Base-by-base conservation (phyloP, 2,797 vertebrate species). In the Malurus leucopterus region DNA sequence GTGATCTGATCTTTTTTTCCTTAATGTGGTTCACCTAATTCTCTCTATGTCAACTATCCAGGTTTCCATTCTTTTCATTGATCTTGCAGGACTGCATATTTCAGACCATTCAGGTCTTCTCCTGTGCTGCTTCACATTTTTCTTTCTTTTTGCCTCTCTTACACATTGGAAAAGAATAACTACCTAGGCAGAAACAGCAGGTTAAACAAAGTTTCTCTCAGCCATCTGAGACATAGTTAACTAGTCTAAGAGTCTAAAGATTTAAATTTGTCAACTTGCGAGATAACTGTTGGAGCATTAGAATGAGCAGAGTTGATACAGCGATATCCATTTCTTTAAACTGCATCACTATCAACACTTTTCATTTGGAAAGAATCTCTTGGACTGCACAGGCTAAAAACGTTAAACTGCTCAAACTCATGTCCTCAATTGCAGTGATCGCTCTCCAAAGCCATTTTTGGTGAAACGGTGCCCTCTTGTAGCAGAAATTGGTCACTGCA, bases 401-500 rank as follows among this genome's bases (percentile, higher is more conserved):
- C 34, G 47, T 18, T 16, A 38, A 91, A 65, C 3, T 18, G 21
- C 29, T 90, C 21, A 26, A 69, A 65, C 38, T n/a, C 2, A 0
- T 1, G 6, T n/a, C 27, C 40, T 14, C 49, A 90, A 83, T 7
- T 30, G 12, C 44, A 46, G 27, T 2, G 58, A 46, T 12, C 1
- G 7, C 9, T 15, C 12, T 8, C 21, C 32, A 27, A 38, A 59
- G 11, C 15, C 19, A 21, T 62, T 83, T 63, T n/a, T 71, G 44
- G 71, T 40, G 53, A 80, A 92, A 92, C 2, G 32, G 5, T 69
- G 86, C 64, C 95, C 94, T 88, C 95, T 90, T 64, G 90, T 84
- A 95, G 92, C 53, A 90, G 21, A 61, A 49, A 54, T 17, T 0
- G 1, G 71, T 49, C 78, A 91, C 63, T 92, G 78, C 94, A 92